phyloP scores from a whole-genome alignment of 2,888 invertebrate genomes.

The Osedax frankpressi region DNA sequence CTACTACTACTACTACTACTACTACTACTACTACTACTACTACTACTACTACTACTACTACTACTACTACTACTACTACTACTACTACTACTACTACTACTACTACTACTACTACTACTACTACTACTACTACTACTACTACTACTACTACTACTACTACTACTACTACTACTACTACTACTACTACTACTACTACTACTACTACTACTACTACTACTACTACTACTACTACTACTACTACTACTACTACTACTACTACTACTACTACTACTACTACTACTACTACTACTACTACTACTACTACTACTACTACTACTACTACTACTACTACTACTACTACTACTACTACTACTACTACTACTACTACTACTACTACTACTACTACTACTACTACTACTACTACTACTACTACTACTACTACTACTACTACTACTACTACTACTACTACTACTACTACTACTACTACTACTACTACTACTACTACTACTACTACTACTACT shows the following conservation, averaged over 20 bases:
- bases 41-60: neutral
- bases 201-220: neutral
- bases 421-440: neutral
- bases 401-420: neutral
- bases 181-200: neutral
- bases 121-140: neutral
- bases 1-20: neutral
- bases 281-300: neutral
- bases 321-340: neutral
- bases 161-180: neutral
- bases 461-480: neutral
- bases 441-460: neutral
- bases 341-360: neutral
- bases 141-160: neutral
- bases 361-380: neutral
- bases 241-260: neutral
- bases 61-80: neutral
- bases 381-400: neutral
- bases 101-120: neutral
- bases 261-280: neutral
- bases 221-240: neutral
- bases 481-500: neutral
- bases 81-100: neutral
- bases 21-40: neutral
- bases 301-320: neutral